Evolutionary conservation across 2,797 vertebrate species (phyloP), one percentile per base, ranked within the genome.

Genomic region (Sternotherus odoratus): DNA sequence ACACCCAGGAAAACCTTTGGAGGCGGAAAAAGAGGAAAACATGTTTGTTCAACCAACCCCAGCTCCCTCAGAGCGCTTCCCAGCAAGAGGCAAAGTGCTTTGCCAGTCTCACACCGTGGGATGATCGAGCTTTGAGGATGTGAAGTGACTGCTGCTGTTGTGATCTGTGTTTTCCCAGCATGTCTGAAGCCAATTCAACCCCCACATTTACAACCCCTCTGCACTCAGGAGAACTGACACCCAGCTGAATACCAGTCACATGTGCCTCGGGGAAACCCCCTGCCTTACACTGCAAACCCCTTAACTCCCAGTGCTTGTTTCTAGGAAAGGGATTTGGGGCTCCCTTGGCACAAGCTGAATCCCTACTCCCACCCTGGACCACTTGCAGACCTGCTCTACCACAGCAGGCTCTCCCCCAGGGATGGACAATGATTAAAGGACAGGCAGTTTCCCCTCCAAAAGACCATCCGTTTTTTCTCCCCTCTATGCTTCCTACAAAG

Each of bases 21-120:
- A n/a, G 78, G 83, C 49, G 17, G 79, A 57, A 56, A 12, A 13
- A 89, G 87, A 81, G n/a, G n/a, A n/a, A 50, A 69, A 87, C 33
- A 0, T 53, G 11, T 79, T 60, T 91, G 86, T 57, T 75, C 81
- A 75, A 84, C 90, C 92, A 95, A 93, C 53, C 88, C 53, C 88
- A 77, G 79, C 84, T 72, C 88, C 66, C 72, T 53, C 78, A 1
- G 1, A 13, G 9, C 30, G 79, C 50, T 89, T 94, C 86, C 88
- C 82, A 93, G 87, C 81, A 74, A 87, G 88, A 94, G 54, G 81
- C 95, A 91, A 94, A 93, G 97, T 54, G 36, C 83, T 89, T 48
- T 33, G 86, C 79, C 88, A 93, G 90, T 85, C 53, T 99, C 98
- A 98, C 98, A 77, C 97, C 98, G 93, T 96, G 88, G 83, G 1